Evolutionary conservation across 2,888 invertebrate genomes (phyloP).

Genomic region (Caenorhabditis sulstoni): DNA sequence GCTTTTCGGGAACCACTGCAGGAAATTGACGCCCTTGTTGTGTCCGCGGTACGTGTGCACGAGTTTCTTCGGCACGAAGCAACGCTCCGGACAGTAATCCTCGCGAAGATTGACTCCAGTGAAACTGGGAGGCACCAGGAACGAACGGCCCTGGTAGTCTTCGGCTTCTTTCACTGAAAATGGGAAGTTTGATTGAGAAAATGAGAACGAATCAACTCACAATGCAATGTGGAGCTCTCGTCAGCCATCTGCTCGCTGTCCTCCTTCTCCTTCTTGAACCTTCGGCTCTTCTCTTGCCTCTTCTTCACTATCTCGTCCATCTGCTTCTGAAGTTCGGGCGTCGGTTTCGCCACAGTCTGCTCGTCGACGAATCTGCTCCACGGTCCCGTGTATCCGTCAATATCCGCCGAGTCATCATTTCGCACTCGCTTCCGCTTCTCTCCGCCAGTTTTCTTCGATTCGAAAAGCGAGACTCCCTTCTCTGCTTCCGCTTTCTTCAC

Average conservation of each 20-base stretch:
- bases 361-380: slow-evolving; percentile 97
- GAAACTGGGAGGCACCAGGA: slow-evolving; percentile 93
- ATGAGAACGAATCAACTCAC: slow-evolving; percentile 36
- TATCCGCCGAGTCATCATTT: slow-evolving; percentile 92
- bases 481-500: slow-evolving; percentile 71
- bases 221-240: slow-evolving; percentile 74
- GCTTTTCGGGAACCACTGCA: slow-evolving; percentile 94
- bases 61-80: slow-evolving; percentile 83
- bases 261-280: slow-evolving; percentile 90
- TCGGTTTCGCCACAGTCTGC: slow-evolving; percentile 90
- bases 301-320: slow-evolving; percentile 94
- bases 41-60: slow-evolving; percentile 86
- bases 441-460: slow-evolving; percentile 82
- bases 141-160: slow-evolving; percentile 97
- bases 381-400: slow-evolving; percentile 92
- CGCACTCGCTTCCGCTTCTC: slow-evolving; percentile 86
- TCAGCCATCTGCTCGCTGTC: slow-evolving; percentile 90
- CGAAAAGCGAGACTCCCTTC: slow-evolving; percentile 88
- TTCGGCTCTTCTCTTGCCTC: slow-evolving; percentile 94
- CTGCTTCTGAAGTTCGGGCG: slow-evolving; percentile 93
- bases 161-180: slow-evolving; percentile 90
- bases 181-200: not conserved
- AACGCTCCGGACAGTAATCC: slow-evolving; percentile 88
- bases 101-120: slow-evolving; percentile 91
- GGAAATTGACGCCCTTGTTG: slow-evolving; percentile 94